A percentile compares a stretch with the other conserved stretches of the same genome.
Conservation (phyloP, 2,888 invertebrate species). For the Drosophila heteroneura region DNA sequence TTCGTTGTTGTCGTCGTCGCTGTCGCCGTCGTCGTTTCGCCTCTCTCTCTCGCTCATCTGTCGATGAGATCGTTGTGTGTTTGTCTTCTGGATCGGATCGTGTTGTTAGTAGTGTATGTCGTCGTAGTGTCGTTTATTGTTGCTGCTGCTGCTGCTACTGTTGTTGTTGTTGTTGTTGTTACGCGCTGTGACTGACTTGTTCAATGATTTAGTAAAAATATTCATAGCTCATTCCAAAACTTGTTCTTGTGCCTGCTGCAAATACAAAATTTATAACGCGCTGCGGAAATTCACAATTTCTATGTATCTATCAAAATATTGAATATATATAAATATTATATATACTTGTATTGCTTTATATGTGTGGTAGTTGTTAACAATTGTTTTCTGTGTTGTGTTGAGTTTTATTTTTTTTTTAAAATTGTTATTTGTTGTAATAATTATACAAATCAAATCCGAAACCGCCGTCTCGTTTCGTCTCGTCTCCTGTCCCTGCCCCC, state of each 20-base stretch:
- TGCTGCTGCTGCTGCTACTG: constrained; percentile 65
- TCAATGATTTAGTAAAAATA: constrained; percentile 72
- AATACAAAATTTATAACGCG: constrained; percentile 57
- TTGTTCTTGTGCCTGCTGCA: constrained; percentile 66
- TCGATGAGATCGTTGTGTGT: constrained; percentile 47
- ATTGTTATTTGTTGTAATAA: constrained; percentile 64
- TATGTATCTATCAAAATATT: constrained; percentile 57
- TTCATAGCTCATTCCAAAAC: constrained; percentile 72
- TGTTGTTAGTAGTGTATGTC: constrained; percentile 70
- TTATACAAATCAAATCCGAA: constrained; percentile 41
- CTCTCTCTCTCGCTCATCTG: constrained; percentile 58
- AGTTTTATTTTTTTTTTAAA: constrained; percentile 14
- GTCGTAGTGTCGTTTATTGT: constrained; percentile 67
- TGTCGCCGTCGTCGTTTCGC: constrained; percentile 36
- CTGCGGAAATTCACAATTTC: constrained; percentile 50
- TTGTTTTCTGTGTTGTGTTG: constrained; percentile 42
- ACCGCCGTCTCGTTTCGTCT: constrained; percentile 40
- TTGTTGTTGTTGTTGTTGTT: constrained; percentile 70
- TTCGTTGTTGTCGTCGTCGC: constrained; percentile 28
- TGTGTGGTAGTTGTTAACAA: constrained; percentile 46
- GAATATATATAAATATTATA: constrained; percentile 16
- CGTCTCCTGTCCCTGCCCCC: constrained; percentile 7
- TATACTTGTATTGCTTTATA: constrained; percentile 36
- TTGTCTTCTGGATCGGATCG: constrained; percentile 52
- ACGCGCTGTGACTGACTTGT: constrained; percentile 70